phyloP scores from a whole-genome alignment of 2,888 invertebrate species.

The Torymus texanus region DNA sequence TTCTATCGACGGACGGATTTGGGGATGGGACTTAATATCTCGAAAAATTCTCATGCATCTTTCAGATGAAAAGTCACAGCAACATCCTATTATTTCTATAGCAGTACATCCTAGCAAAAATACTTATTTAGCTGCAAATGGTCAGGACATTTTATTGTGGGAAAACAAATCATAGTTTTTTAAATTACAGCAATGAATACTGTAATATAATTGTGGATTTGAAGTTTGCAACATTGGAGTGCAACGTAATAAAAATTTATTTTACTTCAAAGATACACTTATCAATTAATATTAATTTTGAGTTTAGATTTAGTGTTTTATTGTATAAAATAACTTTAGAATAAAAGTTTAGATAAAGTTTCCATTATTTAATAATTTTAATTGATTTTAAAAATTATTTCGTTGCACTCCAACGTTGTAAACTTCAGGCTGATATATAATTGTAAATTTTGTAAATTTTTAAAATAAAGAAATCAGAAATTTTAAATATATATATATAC shows the following conservation, averaged over 20 bases:
- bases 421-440: too few relatives aligned
- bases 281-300: too few relatives aligned
- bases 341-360: too few relatives aligned
- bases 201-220: constrained; percentile 34
- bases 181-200: too few relatives aligned
- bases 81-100: constrained; percentile 79
- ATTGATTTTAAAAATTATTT: too few relatives aligned
- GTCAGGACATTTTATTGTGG: constrained; percentile 85
- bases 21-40: constrained; percentile 93
- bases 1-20: constrained; percentile 89
- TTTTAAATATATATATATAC: constrained; percentile 25
- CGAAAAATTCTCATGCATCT: constrained; percentile 77
- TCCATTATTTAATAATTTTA: too few relatives aligned
- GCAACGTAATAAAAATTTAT: too few relatives aligned
- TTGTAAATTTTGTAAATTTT: constrained; percentile 46
- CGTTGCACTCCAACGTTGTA: too few relatives aligned
- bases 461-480: constrained; percentile 2
- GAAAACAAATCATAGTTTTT: constrained; percentile 54
- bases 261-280: too few relatives aligned
- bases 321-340: too few relatives aligned
- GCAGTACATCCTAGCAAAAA: constrained; percentile 87
- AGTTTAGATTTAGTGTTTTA: too few relatives aligned
- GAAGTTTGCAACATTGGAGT: too few relatives aligned
- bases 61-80: constrained; percentile 71
- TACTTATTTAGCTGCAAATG: constrained; percentile 84